These are phyloP conservation scores for Pseudoips prasinana DNA, from an alignment of 2,888 invertebrate genomes.

Conservation along the genomic window DNA sequence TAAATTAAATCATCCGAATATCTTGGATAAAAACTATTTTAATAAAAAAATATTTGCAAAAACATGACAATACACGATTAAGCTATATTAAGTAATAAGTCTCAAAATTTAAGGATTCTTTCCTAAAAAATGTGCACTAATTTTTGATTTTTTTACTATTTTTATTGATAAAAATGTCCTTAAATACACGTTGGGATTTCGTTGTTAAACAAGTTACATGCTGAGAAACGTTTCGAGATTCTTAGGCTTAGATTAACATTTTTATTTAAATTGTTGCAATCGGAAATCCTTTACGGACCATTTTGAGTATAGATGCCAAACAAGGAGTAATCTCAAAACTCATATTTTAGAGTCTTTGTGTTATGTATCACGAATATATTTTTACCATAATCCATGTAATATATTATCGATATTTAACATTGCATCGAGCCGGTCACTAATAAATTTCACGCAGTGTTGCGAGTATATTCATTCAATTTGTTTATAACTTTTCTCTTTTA, in stretches of 20 bases:
- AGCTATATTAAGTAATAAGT: constrained; percentile 24
- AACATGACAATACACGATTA: constrained; percentile 15
- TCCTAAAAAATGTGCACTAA: constrained; percentile 22
- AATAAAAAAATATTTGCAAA: constrained; percentile 14
- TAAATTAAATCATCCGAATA: constrained; percentile 29
- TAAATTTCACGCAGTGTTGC: no score
- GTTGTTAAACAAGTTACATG: constrained; percentile 33
- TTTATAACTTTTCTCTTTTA: no score
- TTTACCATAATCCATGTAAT: no score
- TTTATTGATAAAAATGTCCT: constrained; percentile 19
- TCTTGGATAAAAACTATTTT: constrained; percentile 14
- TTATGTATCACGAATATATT: no score
- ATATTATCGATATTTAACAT: no score
- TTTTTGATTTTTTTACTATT: constrained; percentile 10
- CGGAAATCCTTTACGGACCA: no score
- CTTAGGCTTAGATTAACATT: constrained; percentile 13
- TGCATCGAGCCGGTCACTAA: no score
- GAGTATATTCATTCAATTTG: no score
- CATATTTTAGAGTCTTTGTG: no score
- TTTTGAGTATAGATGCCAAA: no score
- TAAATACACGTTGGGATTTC: constrained; percentile 41
- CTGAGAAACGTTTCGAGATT: constrained; percentile 31
- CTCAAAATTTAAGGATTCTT: constrained; percentile 14
- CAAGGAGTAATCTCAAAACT: no score
- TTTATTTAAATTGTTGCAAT: constrained; percentile 2